Evolutionary conservation across 2,113 vertebrate species (phyloP).

Genomic region (Oxygymnocypris stewartii): DNA sequence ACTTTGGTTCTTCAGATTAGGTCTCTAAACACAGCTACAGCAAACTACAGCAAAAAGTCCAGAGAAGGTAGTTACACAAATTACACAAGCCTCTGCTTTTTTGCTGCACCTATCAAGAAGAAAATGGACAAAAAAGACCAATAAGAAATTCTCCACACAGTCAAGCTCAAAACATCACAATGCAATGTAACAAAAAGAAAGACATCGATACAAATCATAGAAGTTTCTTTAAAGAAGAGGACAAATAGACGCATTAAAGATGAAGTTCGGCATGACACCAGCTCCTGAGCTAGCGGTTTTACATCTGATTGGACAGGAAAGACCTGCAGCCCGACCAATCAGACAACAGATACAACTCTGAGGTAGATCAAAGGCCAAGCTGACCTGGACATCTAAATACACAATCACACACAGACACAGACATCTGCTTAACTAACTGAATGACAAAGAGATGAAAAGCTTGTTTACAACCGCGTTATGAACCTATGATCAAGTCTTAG

Average conservation of each 20-base stretch:
- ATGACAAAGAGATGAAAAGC: constrained; percentile 80
- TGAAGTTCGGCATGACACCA: constrained; percentile 83
- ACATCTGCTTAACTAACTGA: constrained; percentile 76
- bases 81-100: constrained; percentile 34
- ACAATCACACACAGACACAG: constrained; percentile 69
- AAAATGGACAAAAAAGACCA: constrained; percentile 24
- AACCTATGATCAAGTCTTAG: constrained; percentile 43
- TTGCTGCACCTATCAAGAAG: constrained; percentile 32
- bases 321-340: constrained; percentile 90
- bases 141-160: constrained; percentile 37
- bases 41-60: neutral
- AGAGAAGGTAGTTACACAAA: constrained; percentile 36
- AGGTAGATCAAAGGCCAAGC: constrained; percentile 98
- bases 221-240: constrained; percentile 42
- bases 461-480: constrained; percentile 57
- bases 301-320: constrained; percentile 80
- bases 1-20: constrained; percentile 55
- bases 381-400: constrained; percentile 92
- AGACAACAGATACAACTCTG: constrained; percentile 92
- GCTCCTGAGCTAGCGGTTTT: constrained; percentile 95
- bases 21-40: constrained; percentile 44
- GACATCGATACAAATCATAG: constrained; percentile 54
- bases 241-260: constrained; percentile 64
- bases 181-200: constrained; percentile 53
- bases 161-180: constrained; percentile 58